These are phyloP conservation scores for Salticus scenicus DNA, from an alignment of 2,888 invertebrate species.

Conservation along the genomic window DNA sequence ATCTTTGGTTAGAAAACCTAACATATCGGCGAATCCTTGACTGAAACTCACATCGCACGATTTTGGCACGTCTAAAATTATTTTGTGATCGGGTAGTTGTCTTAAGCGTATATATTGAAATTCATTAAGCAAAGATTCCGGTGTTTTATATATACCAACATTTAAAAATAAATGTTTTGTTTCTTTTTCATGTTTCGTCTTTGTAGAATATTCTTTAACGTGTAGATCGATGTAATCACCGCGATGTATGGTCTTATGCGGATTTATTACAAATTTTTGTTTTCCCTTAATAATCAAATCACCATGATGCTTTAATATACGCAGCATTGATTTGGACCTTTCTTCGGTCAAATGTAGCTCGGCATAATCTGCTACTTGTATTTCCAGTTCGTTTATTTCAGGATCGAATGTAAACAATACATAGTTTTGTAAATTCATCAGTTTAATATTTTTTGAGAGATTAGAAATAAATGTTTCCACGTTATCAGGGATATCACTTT, in stretches of 20 bases:
- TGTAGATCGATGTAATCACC: not conserved
- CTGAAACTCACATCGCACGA: not conserved
- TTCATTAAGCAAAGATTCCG: not conserved
- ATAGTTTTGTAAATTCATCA: not conserved
- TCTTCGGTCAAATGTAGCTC: not conserved
- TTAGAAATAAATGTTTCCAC: not conserved
- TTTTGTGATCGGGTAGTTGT: constrained; percentile 5
- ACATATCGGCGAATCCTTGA: constrained; percentile 27
- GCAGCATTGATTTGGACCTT: not conserved
- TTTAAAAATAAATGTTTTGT: not conserved
- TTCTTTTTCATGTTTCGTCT: not conserved
- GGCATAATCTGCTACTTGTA: not conserved
- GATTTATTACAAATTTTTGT: not conserved
- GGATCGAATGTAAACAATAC: constrained; percentile 11
- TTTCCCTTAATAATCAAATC: not conserved
- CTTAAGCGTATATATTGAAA: constrained; percentile 5
- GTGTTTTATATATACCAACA: constrained; percentile 24
- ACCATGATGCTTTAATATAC: not conserved
- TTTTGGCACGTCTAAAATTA: not conserved
- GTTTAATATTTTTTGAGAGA: constrained; percentile 9
- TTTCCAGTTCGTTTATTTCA: not conserved
- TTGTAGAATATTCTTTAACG: not conserved
- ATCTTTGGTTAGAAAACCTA: not conserved
- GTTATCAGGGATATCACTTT: not conserved
- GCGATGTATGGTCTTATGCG: not conserved